Evolutionary conservation across 2,888 invertebrate species (phyloP), one percentile per base, ranked within the genome.

Genomic region (Perithous albicinctus): DNA sequence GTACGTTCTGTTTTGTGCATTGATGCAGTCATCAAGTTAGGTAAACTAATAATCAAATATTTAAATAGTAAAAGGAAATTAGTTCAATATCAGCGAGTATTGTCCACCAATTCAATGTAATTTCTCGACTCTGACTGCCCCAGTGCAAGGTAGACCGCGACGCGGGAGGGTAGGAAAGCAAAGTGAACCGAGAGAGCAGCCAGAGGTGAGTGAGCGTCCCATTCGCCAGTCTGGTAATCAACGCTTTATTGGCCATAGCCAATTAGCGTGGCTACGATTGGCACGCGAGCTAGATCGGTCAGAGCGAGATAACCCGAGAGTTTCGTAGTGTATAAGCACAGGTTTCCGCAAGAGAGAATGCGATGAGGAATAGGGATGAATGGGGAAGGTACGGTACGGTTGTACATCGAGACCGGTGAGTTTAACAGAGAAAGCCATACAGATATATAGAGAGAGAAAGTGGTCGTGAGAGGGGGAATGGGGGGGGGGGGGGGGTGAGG

Each of bases 191-290:
- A 64, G 56, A 59, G 69, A 46, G 35, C 54, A 43, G 6, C 41
- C 20, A 35, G 67, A 12, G 69, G 73, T 69, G 73, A 74, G 74
- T 46, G 67, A 73, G 67, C 56, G 67, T 77, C 83, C 85, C 85
- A 87, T 87, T 86, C 78, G 81, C 84, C 81, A 80, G 85, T 80
- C 87, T 87, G 87, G 89, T 91, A 91, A 91, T 90, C 90, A 90
- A 86, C 86, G 89, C 89, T 90, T 91, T 90, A 91, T 90, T 89
- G 89, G 89, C 87, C 87, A 88, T 89, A 88, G 88, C 90, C 90
- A 90, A 91, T 90, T 89, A 90, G 88, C 89, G 70, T 73, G 86
- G 86, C 88, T 89, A 89, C 88, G 87, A 90, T 88, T 90, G 89
- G 88, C 88, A 88, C 87, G 87, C 88, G 88, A 87, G 89, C 88